phyloP scores from a whole-genome alignment of 2,113 vertebrate species.

The Noctilio leporinus region DNA sequence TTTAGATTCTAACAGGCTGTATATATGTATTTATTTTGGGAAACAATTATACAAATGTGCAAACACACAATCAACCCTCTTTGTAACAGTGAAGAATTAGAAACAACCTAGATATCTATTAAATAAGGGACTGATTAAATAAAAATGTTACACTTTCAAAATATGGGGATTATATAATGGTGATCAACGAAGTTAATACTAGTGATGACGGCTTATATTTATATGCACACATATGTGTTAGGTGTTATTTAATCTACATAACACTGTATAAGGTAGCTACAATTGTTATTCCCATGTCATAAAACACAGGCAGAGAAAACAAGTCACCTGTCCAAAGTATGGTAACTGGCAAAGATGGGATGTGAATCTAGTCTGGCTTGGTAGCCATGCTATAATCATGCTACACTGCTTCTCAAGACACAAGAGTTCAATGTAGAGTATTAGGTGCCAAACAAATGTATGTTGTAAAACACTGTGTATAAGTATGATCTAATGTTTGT shows the following conservation, averaged over 20 bases:
- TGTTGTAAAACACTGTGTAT: background rate
- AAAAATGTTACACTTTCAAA: background rate
- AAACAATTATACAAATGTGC: slow-evolving; percentile 19
- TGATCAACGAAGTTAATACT: background rate
- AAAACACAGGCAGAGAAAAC: background rate
- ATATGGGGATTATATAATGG: background rate
- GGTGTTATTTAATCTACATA: background rate
- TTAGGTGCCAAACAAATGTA: background rate
- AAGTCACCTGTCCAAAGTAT: background rate
- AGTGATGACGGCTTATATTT: background rate
- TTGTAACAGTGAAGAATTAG: background rate
- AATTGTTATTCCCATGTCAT: no score
- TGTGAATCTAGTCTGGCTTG: background rate
- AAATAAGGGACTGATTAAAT: background rate
- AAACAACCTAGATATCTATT: background rate
- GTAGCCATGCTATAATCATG: background rate
- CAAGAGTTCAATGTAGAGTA: background rate
- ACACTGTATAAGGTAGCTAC: background rate
- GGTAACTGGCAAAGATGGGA: background rate
- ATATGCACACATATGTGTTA: background rate
- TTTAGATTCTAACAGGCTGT: background rate
- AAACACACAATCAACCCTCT: background rate
- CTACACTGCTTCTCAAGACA: background rate
- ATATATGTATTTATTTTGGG: background rate
- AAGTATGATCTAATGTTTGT: background rate